Evolutionary conservation across 2,113 vertebrate species (phyloP).

Genomic region (Paratilapia polleni): DNA sequence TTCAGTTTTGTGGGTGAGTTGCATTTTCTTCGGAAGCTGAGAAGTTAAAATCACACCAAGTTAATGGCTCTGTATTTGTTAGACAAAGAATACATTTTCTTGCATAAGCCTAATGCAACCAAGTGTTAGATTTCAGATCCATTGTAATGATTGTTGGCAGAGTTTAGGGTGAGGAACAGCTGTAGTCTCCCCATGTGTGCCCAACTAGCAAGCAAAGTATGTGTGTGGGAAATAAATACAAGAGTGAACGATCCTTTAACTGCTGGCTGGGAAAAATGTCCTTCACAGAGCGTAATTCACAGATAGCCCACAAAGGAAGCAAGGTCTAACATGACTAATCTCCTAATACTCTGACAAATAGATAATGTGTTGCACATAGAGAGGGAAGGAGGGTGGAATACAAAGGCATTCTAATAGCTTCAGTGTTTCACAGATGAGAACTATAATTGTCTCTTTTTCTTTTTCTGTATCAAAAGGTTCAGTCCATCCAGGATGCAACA

Average conservation of each 20-base stretch:
- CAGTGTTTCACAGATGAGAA: slow-evolving; percentile 37
- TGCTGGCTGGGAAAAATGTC: slow-evolving; percentile 53
- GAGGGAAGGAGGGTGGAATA: slow-evolving; percentile 7
- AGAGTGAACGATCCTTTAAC: slow-evolving; percentile 55
- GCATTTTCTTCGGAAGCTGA: slow-evolving; percentile 17
- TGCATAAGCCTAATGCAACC: slow-evolving; percentile 33
- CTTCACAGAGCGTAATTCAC: slow-evolving; percentile 65
- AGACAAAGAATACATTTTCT: slow-evolving; percentile 52
- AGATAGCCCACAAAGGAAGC: slow-evolving; percentile 63
- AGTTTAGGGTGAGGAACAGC: slow-evolving; percentile 59
- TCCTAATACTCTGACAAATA: slow-evolving; percentile 74
- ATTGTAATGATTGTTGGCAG: slow-evolving; percentile 53
- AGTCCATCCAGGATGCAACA: slow-evolving; percentile 7
- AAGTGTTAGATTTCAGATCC: slow-evolving; percentile 47
- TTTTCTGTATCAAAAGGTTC: slow-evolving; percentile 21
- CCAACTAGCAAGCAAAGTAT: slow-evolving; percentile 37
- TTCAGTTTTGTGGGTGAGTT: slow-evolving; percentile 43
- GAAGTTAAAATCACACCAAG: slow-evolving; percentile 29
- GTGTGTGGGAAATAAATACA: slow-evolving; percentile 58
- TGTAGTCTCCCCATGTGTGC: slow-evolving; percentile 52
- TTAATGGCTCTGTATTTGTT: slow-evolving; percentile 44
- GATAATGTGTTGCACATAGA: slow-evolving; percentile 47
- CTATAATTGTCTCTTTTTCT: slow-evolving; percentile 28
- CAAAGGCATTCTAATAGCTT: slow-evolving; percentile 50
- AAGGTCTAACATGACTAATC: slow-evolving; percentile 68